Conservation (phyloP, 2,888 invertebrate genomes). For the Apamea monoglypha region DNA sequence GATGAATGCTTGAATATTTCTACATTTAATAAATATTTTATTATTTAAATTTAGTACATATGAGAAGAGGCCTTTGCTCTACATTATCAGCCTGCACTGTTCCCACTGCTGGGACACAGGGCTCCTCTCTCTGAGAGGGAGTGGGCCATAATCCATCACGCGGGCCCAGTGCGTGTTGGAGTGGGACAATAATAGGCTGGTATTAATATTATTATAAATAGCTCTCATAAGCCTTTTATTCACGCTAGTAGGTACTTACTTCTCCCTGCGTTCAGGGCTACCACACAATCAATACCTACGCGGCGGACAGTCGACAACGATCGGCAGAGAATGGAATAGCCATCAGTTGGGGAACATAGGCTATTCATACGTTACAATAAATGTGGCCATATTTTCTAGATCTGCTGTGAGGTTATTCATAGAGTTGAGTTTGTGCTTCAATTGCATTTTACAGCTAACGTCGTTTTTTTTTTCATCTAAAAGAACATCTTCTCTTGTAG, state of each 20-base stretch:
- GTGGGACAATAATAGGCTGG: not conserved
- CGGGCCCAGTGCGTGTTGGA: not conserved
- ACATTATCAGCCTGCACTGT: not conserved
- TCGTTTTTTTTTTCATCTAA: not conserved
- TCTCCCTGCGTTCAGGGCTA: slow-evolving; percentile 30
- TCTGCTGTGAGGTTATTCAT: not conserved
- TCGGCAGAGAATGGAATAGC: slow-evolving; percentile 38
- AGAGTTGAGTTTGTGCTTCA: not conserved
- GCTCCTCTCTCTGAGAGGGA: not conserved
- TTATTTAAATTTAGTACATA: not conserved
- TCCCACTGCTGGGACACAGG: not conserved
- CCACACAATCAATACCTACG: slow-evolving; percentile 41
- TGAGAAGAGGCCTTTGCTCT: not conserved
- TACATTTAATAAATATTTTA: not conserved
- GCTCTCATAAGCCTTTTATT: slow-evolving; percentile 21
- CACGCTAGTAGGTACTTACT: not conserved
- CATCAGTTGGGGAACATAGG: slow-evolving; percentile 30
- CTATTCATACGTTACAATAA: slow-evolving; percentile 10
- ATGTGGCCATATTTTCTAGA: slow-evolving; percentile 5
- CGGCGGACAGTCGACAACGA: slow-evolving; percentile 41
- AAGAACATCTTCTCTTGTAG: not conserved
- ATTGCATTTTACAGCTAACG: not conserved
- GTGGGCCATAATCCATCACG: not conserved
- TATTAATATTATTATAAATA: not conserved
- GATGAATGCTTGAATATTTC: slow-evolving; percentile 26